Percentiles rank a stretch among this genome's conserved stretches.
These are phyloP conservation scores for Gibbula magus DNA, from an alignment of 2,888 invertebrate species.

Conservation along the genomic window DNA sequence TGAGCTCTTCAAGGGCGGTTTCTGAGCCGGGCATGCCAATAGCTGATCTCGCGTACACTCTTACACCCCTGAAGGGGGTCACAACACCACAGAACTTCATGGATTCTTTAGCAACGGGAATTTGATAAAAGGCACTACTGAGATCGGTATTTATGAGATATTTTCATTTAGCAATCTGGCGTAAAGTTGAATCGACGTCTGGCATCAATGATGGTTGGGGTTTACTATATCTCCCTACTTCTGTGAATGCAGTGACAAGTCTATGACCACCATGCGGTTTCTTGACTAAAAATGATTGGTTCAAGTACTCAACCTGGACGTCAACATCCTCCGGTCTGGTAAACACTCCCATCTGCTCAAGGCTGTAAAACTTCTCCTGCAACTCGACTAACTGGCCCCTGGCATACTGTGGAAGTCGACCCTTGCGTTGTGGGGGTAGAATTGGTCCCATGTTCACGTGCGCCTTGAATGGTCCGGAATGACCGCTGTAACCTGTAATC, in stretches of 20 bases:
- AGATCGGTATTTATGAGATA: no score
- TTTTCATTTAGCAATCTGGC: no score
- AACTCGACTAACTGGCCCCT: no score
- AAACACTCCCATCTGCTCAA: background rate
- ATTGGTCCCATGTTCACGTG: background rate
- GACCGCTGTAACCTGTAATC: background rate
- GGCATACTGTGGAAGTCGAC: no score
- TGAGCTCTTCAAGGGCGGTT: constrained; percentile 34
- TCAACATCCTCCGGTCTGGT: background rate
- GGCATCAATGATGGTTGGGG: no score
- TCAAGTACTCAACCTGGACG: background rate
- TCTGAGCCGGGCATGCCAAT: no score
- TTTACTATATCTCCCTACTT: constrained; percentile 14
- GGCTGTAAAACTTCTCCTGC: no score
- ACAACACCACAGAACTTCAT: no score
- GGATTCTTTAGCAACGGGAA: no score
- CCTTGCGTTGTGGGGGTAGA: background rate
- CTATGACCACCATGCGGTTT: background rate
- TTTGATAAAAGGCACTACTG: no score
- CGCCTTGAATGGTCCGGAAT: background rate
- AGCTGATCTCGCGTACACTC: constrained; percentile 29
- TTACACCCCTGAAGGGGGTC: no score
- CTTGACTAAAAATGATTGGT: constrained; percentile 5
- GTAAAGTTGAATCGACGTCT: no score
- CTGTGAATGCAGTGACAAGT: constrained; percentile 9